These are phyloP conservation scores for Cylas formicarius DNA, from an alignment of 1,140 invertebrate genomes.

Conservation along the genomic window DNA sequence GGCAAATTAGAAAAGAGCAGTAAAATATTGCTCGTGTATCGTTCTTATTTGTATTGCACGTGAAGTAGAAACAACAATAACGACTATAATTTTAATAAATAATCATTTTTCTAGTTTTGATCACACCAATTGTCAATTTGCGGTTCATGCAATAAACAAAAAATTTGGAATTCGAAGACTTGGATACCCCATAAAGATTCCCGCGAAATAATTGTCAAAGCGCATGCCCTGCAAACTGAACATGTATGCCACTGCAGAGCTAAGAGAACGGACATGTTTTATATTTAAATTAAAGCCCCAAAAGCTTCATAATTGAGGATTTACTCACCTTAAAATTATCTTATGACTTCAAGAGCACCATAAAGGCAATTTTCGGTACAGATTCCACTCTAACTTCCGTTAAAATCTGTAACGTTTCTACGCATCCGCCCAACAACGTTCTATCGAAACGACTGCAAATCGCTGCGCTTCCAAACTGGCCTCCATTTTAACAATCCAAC, in stretches of 20 bases:
- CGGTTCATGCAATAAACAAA: too few relatives aligned
- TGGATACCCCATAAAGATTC: too few relatives aligned
- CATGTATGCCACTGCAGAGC: constrained; percentile 30
- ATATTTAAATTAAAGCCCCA: neutral
- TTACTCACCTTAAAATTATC: constrained; percentile 19
- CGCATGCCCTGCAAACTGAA: constrained; percentile 25
- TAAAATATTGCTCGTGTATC: too few relatives aligned
- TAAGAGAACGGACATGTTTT: neutral
- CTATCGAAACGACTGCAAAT: constrained; percentile 27
- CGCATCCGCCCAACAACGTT: constrained; percentile 1
- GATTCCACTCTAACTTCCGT: constrained; percentile 17
- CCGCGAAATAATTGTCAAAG: constrained; percentile 24
- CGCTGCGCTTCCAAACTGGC: constrained; percentile 27
- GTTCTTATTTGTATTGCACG: too few relatives aligned
- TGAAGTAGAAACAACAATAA: too few relatives aligned
- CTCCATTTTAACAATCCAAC: constrained; percentile 29
- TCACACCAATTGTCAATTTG: too few relatives aligned
- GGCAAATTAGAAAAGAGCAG: too few relatives aligned
- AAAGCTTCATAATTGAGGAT: constrained; percentile 17
- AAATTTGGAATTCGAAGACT: too few relatives aligned
- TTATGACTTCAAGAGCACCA: constrained; percentile 1
- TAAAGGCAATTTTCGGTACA: constrained; percentile 4
- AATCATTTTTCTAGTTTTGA: too few relatives aligned
- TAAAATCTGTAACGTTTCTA: neutral
- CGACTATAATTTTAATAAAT: too few relatives aligned